A percentile compares a stretch with the other conserved stretches of the same genome.
Conservation (phyloP, 2,113 vertebrate genomes). For the Galemys pyrenaicus region DNA sequence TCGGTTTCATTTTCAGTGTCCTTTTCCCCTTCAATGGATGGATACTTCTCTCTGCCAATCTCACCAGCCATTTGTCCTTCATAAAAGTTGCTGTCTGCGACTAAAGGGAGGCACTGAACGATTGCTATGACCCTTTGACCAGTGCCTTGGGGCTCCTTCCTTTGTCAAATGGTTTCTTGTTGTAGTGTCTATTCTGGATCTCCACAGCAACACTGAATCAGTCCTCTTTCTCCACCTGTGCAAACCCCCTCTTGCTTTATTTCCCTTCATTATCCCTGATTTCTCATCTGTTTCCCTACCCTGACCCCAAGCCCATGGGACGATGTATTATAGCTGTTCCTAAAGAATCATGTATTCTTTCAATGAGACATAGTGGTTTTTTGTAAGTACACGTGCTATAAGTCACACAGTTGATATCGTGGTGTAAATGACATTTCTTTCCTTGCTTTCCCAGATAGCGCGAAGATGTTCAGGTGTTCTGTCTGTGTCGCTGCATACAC, state of each 20-base stretch:
- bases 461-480: too few relatives aligned
- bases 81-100: neutral
- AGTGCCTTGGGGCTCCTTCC: neutral
- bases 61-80: neutral
- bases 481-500: neutral
- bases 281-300: neutral
- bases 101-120: neutral
- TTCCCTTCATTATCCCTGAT: neutral
- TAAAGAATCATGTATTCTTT: neutral
- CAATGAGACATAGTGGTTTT: neutral
- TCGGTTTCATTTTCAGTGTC: neutral
- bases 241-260: neutral
- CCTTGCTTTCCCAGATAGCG: neutral
- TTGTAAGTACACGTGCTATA: neutral
- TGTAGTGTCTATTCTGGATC: neutral
- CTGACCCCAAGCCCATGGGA: neutral
- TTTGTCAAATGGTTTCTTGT: neutral
- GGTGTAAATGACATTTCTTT: neutral
- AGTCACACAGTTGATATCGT: neutral
- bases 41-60: neutral
- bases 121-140: neutral
- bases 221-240: neutral
- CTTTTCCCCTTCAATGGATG: neutral
- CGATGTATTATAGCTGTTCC: neutral
- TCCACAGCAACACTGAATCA: neutral